Base-by-base conservation (phyloP, 2,113 vertebrate genomes). In the Lipotes vexillifer region DNA sequence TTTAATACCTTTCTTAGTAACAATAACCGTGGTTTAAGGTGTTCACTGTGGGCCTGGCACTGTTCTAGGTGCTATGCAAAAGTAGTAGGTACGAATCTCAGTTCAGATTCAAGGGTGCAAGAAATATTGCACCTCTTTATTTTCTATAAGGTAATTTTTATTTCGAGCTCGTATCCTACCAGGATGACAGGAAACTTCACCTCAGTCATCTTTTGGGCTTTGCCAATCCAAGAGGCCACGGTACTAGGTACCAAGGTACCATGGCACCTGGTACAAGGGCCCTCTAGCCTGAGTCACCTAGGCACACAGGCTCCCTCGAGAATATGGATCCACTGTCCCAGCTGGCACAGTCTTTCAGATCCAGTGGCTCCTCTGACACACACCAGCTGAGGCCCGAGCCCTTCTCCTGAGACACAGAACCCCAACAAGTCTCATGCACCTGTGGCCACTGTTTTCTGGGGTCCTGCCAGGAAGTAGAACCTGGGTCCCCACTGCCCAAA, bases 141-240 rank as follows among this genome's bases (percentile, higher is more conserved):
- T 88, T 93, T 44, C 92, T 74, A 15, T 13, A 75, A 77, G 78
- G 1, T 41, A 49, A 38, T 29, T 77, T 71, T 90, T 29, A 77
- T 91, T 95, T 88, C 57, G 20, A 78, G 81, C 12, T 80, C n/a
- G 71, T 31, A 27, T 72, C 49, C 49, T 88, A 65, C 9, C 65
- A 55, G 18, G 5, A n/a, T 55, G 68, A 6, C 3, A 71, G 36
- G 18, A 72, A 29, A 59, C 33, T 38, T 78, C 17, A 90, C 15
- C n/a, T 59, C 46, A 49, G 74, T 81, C 46, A 20, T 55, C 52
- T 52, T 49, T 75, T 20, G 49, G 83, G 33, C 14, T 88, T 94
- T 93, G 8, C 31, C 23, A 96, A 36, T 41, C 23, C 46, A 80
- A 78, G 57, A 57, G 17, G 15, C 31, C 23, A 27, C 38, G 14